These are phyloP conservation scores for Stegana nigrithorax DNA, from an alignment of 2,888 invertebrate genomes.

Conservation along the genomic window DNA sequence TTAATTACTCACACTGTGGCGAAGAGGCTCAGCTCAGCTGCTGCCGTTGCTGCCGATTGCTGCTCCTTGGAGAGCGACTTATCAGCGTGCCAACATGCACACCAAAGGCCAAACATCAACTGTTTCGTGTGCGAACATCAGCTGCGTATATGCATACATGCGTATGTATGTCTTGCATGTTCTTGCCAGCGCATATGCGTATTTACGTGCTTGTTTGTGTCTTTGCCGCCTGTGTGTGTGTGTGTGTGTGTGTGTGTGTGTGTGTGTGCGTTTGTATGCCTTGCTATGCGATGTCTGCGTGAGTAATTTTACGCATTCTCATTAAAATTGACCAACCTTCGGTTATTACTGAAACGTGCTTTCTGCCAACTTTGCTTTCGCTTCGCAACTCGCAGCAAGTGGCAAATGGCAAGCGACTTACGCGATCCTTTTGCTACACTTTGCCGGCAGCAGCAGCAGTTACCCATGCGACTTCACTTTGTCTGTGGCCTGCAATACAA, in stretches of 20 bases:
- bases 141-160: too few relatives aligned
- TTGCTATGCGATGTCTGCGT: too few relatives aligned
- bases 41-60: too few relatives aligned
- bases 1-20: background rate
- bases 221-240: slow-evolving; percentile 2
- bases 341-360: slow-evolving; percentile 54
- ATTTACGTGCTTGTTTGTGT: too few relatives aligned
- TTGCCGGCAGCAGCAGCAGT: too few relatives aligned
- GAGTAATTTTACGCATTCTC: slow-evolving; percentile 52
- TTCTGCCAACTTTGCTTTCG: slow-evolving; percentile 20
- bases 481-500: background rate
- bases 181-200: too few relatives aligned
- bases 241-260: slow-evolving; percentile 11
- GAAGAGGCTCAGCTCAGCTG: background rate
- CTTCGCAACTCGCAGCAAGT: background rate
- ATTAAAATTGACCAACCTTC: slow-evolving; percentile 58
- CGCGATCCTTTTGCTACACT: background rate
- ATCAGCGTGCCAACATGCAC: slow-evolving; percentile 15
- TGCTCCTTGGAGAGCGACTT: too few relatives aligned
- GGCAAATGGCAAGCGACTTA: background rate
- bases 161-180: background rate
- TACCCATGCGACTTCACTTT: background rate
- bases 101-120: slow-evolving; percentile 25
- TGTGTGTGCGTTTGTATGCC: slow-evolving; percentile 25
- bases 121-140: too few relatives aligned